Conservation (phyloP, 2,113 vertebrate genomes). For the Plecturocebus donacophilus region DNA sequence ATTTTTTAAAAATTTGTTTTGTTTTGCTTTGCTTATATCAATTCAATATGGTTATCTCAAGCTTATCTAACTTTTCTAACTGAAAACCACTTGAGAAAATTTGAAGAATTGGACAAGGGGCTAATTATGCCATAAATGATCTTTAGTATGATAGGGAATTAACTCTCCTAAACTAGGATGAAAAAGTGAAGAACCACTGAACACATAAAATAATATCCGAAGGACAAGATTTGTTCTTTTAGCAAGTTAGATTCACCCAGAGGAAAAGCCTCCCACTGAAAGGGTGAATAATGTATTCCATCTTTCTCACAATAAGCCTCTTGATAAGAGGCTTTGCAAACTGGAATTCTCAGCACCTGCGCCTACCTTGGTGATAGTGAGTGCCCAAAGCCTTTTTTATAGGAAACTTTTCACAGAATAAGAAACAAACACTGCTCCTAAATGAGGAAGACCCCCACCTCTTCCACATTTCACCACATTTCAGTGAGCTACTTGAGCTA, state of each 20-base stretch:
- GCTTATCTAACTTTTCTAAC: neutral
- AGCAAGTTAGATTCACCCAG: neutral
- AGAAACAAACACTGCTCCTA: neutral
- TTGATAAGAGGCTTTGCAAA: neutral
- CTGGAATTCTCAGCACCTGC: neutral
- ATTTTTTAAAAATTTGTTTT: neutral
- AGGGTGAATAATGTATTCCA: neutral
- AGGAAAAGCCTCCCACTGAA: neutral
- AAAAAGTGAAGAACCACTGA: neutral
- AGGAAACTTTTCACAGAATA: neutral
- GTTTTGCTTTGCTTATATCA: neutral
- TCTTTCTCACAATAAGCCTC: neutral
- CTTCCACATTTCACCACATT: neutral
- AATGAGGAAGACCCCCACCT: neutral
- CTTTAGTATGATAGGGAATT: neutral
- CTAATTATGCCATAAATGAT: neutral
- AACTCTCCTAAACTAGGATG: neutral
- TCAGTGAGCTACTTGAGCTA: neutral
- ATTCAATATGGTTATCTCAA: neutral
- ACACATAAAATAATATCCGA: neutral
- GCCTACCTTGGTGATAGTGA: neutral
- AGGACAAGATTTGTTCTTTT: neutral
- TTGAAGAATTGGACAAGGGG: neutral
- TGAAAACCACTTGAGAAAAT: neutral
- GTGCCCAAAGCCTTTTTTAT: neutral